A percentile compares a stretch with the other conserved stretches of the same genome.
These are phyloP conservation scores for Chrysolina haemoptera DNA, from an alignment of 2,888 invertebrate species.

Conservation along the genomic window DNA sequence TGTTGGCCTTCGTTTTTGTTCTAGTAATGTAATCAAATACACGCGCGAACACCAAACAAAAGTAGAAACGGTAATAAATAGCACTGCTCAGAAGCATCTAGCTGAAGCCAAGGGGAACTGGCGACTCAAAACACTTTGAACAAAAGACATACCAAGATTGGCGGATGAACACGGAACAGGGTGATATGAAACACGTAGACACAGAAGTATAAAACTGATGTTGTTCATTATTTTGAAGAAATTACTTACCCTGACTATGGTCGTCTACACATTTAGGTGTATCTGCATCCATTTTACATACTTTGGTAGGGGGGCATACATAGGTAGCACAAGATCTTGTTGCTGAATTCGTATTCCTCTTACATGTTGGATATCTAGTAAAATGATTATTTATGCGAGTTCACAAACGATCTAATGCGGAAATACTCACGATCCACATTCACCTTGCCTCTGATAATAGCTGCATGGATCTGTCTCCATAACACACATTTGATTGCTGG, in stretches of 20 bases:
- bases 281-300: constrained; percentile 65
- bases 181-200: too few species aligned
- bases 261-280: constrained; percentile 68
- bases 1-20: too few species aligned
- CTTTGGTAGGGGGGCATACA: constrained; percentile 68
- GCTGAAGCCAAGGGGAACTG: too few species aligned
- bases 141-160: too few species aligned
- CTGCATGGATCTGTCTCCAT: constrained; percentile 81
- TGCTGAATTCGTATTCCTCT: constrained; percentile 55
- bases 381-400: not conserved
- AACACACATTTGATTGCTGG: constrained; percentile 80
- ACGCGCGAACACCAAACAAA: too few species aligned
- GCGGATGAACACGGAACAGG: too few species aligned
- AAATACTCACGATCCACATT: constrained; percentile 68
- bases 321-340: constrained; percentile 63
- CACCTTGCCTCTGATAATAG: constrained; percentile 72
- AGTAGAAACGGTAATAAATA: too few species aligned
- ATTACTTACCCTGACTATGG: constrained; percentile 52
- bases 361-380: constrained; percentile 68
- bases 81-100: too few species aligned
- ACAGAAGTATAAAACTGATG: too few species aligned
- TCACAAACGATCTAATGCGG: not conserved
- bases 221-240: not conserved
- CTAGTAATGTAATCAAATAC: too few species aligned
- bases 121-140: too few species aligned